Evolutionary conservation across 37 sponge, comb jelly and placozoan species (phyloP).

Genomic region (Aphrocallistes beatrix): DNA sequence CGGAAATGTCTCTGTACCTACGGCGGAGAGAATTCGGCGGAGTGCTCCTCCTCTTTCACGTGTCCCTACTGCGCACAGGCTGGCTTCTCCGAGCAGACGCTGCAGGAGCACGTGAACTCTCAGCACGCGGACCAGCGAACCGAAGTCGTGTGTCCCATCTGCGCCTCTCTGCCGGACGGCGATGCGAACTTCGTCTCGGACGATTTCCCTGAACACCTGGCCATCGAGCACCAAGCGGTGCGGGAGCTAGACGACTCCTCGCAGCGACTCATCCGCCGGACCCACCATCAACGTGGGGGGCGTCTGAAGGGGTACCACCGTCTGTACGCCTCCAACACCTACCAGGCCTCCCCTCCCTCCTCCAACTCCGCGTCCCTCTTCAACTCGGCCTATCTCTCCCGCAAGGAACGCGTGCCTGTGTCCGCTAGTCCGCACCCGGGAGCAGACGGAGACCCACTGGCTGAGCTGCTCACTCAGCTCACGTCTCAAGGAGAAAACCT

Average conservation of each 20-base stretch:
- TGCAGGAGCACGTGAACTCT: slow-evolving; percentile 66
- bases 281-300: not conserved
- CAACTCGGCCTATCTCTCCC: not conserved
- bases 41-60: slow-evolving; percentile 67
- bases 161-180: slow-evolving; percentile 63
- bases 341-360: not conserved
- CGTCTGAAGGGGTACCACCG: slow-evolving; percentile 9
- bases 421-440: not conserved
- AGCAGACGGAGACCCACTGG: not conserved
- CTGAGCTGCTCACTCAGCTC: not conserved
- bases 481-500: not conserved
- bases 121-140: slow-evolving; percentile 44
- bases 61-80: slow-evolving; percentile 70
- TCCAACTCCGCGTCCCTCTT: not conserved
- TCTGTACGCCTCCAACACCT: not conserved
- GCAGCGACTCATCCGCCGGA: not conserved
- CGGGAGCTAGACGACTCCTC: not conserved
- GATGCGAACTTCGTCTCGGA: slow-evolving; percentile 69
- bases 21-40: slow-evolving; percentile 60
- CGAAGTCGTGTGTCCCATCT: slow-evolving; percentile 67
- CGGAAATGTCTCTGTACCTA: slow-evolving; percentile 59
- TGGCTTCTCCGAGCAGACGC: slow-evolving; percentile 64
- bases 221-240: slow-evolving; percentile 46
- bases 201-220: slow-evolving; percentile 66
- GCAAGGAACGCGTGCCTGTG: not conserved